A percentile compares a stretch with the other conserved stretches of the same genome.
Conservation (phyloP, 2,797 vertebrate genomes). For the Sylvia borin region DNA sequence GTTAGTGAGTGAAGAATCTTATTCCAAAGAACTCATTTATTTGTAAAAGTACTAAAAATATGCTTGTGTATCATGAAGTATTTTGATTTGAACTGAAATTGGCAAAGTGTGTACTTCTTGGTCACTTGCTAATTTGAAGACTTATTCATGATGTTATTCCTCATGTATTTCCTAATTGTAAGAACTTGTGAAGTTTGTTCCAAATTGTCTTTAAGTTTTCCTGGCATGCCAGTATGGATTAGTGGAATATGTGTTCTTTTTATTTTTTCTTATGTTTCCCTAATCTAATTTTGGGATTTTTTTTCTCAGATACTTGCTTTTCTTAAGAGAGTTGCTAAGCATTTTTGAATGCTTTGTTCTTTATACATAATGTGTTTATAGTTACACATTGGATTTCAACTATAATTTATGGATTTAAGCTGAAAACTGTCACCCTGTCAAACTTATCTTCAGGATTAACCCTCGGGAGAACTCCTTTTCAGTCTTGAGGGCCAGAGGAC, state of each 20-base stretch:
- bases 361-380: not conserved
- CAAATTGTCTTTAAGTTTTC: constrained; percentile 70
- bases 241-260: constrained; percentile 24
- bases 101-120: constrained; percentile 32
- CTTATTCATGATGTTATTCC: constrained; percentile 69
- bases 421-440: not conserved
- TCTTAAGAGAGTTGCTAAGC: not conserved
- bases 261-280: not conserved
- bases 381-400: not conserved
- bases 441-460: not conserved
- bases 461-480: not conserved
- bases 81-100: constrained; percentile 63
- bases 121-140: constrained; percentile 68
- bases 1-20: constrained; percentile 23
- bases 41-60: constrained; percentile 62
- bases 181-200: constrained; percentile 61
- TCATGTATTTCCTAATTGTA: constrained; percentile 69
- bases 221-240: constrained; percentile 52
- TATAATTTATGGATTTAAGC: not conserved
- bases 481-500: not conserved
- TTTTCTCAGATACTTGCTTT: not conserved
- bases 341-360: not conserved
- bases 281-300: not conserved
- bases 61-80: constrained; percentile 41
- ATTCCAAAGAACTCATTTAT: constrained; percentile 44